Base-by-base conservation (phyloP, 2,888 invertebrate species). In the Ophion obscuratus region DNA sequence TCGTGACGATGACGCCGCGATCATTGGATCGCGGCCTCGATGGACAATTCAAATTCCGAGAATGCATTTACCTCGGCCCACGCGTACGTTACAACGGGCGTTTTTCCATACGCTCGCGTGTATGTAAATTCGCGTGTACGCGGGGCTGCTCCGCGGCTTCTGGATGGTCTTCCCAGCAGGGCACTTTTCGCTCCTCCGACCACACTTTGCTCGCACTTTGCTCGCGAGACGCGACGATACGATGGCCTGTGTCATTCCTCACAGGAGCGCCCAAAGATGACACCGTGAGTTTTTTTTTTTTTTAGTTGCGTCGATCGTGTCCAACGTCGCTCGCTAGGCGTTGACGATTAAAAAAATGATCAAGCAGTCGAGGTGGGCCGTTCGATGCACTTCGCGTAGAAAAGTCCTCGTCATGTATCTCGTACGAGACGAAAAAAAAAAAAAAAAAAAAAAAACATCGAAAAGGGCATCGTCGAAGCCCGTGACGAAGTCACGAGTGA, bases 31-130 rank as follows among this genome's bases (percentile, higher is more conserved):
- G 71, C 76, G 64, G 62, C 77, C 81, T 81, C 85, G 79, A 82
- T 79, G 70, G 79, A 64, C 67, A 82, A 85, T 85, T 81, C 36
- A 24, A 85, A 85, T 85, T 82, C 82, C 82, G 75, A 64, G 85
- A 82, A 85, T 83, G 83, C 83, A 76, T 76, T 76, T 66, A 74
- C 82, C 53, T 79, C 82, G 70, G 59, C 85, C 81, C 70, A 85
- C 85, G 47, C 47, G 10, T 47, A 71, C 82, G 75, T 64, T 24
- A 5, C 59, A 59, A n/a, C 14, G 17, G 40, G 36, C 20, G 10
- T 74, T 24, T 27, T 64, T 62, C 47, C 47, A n/a, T n/a, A n/a
- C 67, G 17, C 68, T 10, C n/a, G 57, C 27, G 31, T 64, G 14
- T 57, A 73, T 64, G 31, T 66, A 27, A 53, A 40, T 71, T 31